These are phyloP conservation scores for Tortrix viridana DNA, from an alignment of 2,888 invertebrate genomes.

Conservation along the genomic window DNA sequence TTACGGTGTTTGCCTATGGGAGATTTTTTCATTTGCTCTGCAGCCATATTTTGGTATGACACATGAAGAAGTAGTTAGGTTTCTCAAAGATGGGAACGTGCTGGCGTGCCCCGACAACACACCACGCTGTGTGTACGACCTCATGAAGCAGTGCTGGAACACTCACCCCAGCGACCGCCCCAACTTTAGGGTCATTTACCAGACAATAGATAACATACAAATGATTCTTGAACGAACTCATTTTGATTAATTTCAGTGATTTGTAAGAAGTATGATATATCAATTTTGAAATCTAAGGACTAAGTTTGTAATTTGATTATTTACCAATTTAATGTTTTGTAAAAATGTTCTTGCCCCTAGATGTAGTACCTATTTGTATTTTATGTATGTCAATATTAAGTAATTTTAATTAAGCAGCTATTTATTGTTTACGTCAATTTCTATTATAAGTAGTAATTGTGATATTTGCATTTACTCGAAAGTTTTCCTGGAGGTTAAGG, in stretches of 20 bases:
- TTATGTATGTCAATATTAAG: slow-evolving; percentile 34
- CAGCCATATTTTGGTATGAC: slow-evolving; percentile 99
- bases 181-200: slow-evolving; percentile 92
- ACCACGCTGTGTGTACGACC: slow-evolving; percentile 92
- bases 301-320: slow-evolving; percentile 44
- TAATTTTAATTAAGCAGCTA: slow-evolving; percentile 32
- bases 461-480: slow-evolving; percentile 26
- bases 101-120: slow-evolving; percentile 96
- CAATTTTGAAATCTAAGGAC: slow-evolving; percentile 23
- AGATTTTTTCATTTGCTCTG: slow-evolving; percentile 97
- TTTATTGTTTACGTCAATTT: slow-evolving; percentile 43
- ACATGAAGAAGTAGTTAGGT: slow-evolving; percentile 97
- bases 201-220: slow-evolving; percentile 89
- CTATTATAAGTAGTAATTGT: slow-evolving; percentile 38
- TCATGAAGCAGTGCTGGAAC: slow-evolving; percentile 98
- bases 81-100: slow-evolving; percentile 96
- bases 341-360: slow-evolving; percentile 40
- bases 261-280: slow-evolving; percentile 15
- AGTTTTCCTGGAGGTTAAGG: not conserved
- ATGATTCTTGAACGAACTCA: slow-evolving; percentile 77
- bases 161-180: slow-evolving; percentile 93
- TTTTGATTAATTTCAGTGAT: slow-evolving; percentile 59
- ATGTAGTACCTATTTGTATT: slow-evolving; percentile 35
- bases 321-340: slow-evolving; percentile 34
- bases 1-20: slow-evolving; percentile 98